phyloP scores from a whole-genome alignment of 2,797 vertebrate genomes.

The Sebastes matsubarae region DNA sequence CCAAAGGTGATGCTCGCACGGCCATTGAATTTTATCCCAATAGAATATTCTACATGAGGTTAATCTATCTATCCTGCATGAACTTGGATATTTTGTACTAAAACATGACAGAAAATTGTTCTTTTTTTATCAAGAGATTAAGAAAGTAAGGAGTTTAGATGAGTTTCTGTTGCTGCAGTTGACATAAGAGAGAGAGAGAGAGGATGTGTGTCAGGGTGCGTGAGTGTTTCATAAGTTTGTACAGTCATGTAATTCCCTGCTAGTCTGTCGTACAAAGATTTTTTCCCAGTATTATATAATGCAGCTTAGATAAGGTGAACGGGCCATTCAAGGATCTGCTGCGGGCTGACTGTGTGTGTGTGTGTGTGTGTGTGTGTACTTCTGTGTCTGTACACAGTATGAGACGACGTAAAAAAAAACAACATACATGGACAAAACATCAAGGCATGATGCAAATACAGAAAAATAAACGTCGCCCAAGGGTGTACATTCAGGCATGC shows the following conservation, averaged over 20 bases:
- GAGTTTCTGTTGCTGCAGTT: not conserved
- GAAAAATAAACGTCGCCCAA: conserved; percentile 31
- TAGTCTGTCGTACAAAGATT: conserved; percentile 3
- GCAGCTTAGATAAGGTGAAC: conserved; percentile 19
- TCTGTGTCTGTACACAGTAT: not conserved
- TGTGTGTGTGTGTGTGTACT: not conserved
- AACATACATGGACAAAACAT: not conserved
- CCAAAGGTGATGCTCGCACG: not conserved
- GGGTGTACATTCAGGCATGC: conserved; percentile 19
- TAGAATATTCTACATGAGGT: conserved; percentile 37
- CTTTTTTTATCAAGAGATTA: conserved; percentile 14
- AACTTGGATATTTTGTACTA: not conserved
- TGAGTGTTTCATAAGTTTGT: not conserved
- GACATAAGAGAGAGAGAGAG: not conserved
- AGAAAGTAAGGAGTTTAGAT: conserved; percentile 12
- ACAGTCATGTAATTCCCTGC: conserved; percentile 22
- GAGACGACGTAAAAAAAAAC: not conserved
- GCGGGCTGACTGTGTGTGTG: not conserved
- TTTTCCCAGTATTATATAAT: conserved; percentile 49
- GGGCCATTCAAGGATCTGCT: conserved; percentile 25
- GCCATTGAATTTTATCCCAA: not conserved
- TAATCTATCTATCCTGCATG: not conserved
- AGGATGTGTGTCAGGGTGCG: not conserved
- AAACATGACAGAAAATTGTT: not conserved
- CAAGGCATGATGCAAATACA: conserved; percentile 25